Evolutionary conservation across 2,113 vertebrate species (phyloP), one percentile per base, ranked within the genome.

Genomic region (Callocephalon fimbriatum): DNA sequence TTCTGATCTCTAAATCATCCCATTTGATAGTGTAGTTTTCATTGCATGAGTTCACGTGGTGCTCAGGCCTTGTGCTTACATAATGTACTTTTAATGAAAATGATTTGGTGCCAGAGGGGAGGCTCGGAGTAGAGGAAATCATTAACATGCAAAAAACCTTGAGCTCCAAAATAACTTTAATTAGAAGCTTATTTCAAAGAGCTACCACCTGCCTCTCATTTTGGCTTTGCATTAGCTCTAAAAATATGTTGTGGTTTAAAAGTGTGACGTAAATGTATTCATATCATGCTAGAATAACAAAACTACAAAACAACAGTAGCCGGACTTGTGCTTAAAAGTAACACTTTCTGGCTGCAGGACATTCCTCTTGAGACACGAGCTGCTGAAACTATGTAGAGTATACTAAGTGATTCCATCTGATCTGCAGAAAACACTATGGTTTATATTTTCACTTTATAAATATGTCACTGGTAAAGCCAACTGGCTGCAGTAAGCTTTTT

Each of bases 401-500:
- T 7, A 45, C 80, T 98, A 97, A 98, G 78, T 97, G 94, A 94
- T 98, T 98, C 97, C 98, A 98, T 97, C 93, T 98, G 98, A 98
- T 91, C 91, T 75, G 74, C 50, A 92, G 95, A 97, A 96, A 98
- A 94, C 74, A 79, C 86, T 83, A 68, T 91, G 93, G 88, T 86
- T 95, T 98, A 48, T 94, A 96, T 96, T 98, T 97, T 97, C 97
- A 96, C 97, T 97, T 97, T 97, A 97, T 96, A 97, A 97, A 97
- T 96, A 93, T 96, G 97, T 97, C 95, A 95, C 70, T 95, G 91
- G 90, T 77, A 95, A 96, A 97, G 95, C 97, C 96, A 98, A 88
- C 93, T 97, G 96, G 94, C 95, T 97, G 91, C 72, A 95, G 32
- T 72, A 63, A 93, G 68, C 50, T 95, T 95, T 78, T 78, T 97